A percentile compares a stretch with the other conserved stretches of the same genome.
Conservation (phyloP, 2,888 invertebrate genomes). For the Amblyjoppa proteus region DNA sequence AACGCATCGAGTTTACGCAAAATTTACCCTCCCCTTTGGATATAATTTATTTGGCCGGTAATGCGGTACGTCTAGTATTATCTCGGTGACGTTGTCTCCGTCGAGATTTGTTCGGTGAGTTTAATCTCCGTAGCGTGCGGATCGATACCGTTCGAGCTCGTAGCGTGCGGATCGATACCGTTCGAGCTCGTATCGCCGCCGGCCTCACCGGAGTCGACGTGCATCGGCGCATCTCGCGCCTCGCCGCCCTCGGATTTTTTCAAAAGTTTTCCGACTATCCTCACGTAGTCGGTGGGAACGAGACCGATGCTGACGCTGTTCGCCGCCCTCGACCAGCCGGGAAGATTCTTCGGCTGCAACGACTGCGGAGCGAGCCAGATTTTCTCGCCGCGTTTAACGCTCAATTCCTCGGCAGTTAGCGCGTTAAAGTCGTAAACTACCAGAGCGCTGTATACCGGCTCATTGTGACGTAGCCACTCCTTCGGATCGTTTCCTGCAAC, state of each 20-base stretch:
- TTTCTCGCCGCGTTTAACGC: conserved; percentile 91
- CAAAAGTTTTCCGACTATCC: conserved; percentile 79
- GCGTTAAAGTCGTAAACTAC: conserved; percentile 92
- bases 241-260: conserved; percentile 73
- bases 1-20: neutral
- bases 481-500: conserved; percentile 88
- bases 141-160: neutral
- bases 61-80: neutral
- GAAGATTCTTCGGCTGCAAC: conserved; percentile 89
- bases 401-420: conserved; percentile 91
- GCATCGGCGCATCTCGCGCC: neutral
- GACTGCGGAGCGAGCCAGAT: conserved; percentile 94
- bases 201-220: neutral
- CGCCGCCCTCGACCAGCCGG: conserved; percentile 82
- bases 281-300: conserved; percentile 80
- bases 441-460: conserved; percentile 88
- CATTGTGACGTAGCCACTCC: conserved; percentile 87
- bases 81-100: neutral
- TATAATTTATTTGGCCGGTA: neutral
- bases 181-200: neutral
- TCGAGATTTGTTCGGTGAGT: neutral
- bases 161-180: neutral
- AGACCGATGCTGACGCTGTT: conserved; percentile 79
- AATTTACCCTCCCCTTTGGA: neutral
- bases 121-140: neutral